Conservation (phyloP, 1,140 invertebrate species). For the Polypedilum pembai region DNA sequence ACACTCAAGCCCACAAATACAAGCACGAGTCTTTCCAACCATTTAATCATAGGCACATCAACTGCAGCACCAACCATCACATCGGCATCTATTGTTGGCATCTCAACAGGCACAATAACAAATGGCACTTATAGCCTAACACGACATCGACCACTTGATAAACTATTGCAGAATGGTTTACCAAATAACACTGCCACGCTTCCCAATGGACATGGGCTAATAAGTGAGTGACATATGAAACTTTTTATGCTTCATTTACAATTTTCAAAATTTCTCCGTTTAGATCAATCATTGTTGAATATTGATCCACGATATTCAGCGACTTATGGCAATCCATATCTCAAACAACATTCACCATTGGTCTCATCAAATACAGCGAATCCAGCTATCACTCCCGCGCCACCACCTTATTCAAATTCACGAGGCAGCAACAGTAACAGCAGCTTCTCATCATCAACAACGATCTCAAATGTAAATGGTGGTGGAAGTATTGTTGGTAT, state of each 20-base stretch:
- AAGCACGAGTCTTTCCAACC: not conserved
- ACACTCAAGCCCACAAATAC: not conserved
- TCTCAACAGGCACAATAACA: conserved; percentile 26
- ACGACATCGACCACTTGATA: conserved; percentile 37
- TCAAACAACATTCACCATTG: conserved; percentile 53
- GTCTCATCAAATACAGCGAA: conserved; percentile 53
- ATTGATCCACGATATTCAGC: conserved; percentile 78
- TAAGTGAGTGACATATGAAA: conserved; percentile 35
- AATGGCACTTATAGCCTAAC: conserved; percentile 38
- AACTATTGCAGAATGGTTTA: conserved; percentile 31
- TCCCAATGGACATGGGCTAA: conserved; percentile 39
- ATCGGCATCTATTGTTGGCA: conserved; percentile 9
- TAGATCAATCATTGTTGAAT: conserved; percentile 45
- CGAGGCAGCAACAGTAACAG: conserved; percentile 28
- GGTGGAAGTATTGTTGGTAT: conserved; percentile 37
- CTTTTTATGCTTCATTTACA: too few relatives aligned
- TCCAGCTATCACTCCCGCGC: conserved; percentile 67
- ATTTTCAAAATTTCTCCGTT: conserved; percentile 33
- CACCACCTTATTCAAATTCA: conserved; percentile 57
- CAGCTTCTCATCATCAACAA: conserved; percentile 26
- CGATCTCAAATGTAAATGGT: conserved; percentile 31
- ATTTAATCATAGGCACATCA: conserved; percentile 8
- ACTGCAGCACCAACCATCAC: not conserved
- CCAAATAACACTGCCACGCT: conserved; percentile 32
- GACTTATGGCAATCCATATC: conserved; percentile 80